A percentile compares a stretch with the other conserved stretches of the same genome.
Conservation (phyloP, 2,797 vertebrate species). For the Phalloptychus januarius region DNA sequence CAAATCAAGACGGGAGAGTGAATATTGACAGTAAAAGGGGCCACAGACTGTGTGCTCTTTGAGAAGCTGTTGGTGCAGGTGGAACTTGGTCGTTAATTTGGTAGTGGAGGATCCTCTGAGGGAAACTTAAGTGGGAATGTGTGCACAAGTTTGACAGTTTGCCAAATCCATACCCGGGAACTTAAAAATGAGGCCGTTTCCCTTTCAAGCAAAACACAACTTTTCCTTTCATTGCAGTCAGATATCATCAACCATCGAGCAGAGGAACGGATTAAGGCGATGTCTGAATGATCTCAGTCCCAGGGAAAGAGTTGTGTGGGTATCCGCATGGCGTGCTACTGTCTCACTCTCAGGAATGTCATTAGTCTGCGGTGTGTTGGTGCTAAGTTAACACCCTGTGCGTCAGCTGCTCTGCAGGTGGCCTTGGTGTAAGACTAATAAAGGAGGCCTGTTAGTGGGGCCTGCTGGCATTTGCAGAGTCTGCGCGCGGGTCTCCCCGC, state of each 20-base stretch:
- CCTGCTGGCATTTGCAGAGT: conserved; percentile 53
- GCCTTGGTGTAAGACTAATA: conserved; percentile 67
- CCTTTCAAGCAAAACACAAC: neutral
- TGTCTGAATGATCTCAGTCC: conserved; percentile 6
- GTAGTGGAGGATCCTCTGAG: conserved; percentile 43
- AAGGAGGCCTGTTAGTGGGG: conserved; percentile 65
- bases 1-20: conserved; percentile 26
- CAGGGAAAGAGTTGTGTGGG: conserved; percentile 20
- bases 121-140: conserved; percentile 20
- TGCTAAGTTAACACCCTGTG: conserved; percentile 58
- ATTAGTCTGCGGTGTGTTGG: conserved; percentile 54
- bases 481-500: conserved; percentile 55
- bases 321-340: conserved; percentile 34
- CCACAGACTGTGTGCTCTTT: conserved; percentile 33
- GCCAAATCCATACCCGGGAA: conserved; percentile 51
- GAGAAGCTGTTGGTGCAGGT: conserved; percentile 63
- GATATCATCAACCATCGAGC: conserved; percentile 1
- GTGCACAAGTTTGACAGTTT: neutral
- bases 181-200: conserved; percentile 17
- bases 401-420: conserved; percentile 68
- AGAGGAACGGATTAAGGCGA: conserved; percentile 25
- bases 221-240: conserved; percentile 13
- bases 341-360: conserved; percentile 43
- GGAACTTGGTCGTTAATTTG: conserved; percentile 62
- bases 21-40: conserved; percentile 25